Evolutionary conservation across 2,113 vertebrate genomes (phyloP), one percentile per base, ranked within the genome.

Genomic region (Hemicordylus capensis): DNA sequence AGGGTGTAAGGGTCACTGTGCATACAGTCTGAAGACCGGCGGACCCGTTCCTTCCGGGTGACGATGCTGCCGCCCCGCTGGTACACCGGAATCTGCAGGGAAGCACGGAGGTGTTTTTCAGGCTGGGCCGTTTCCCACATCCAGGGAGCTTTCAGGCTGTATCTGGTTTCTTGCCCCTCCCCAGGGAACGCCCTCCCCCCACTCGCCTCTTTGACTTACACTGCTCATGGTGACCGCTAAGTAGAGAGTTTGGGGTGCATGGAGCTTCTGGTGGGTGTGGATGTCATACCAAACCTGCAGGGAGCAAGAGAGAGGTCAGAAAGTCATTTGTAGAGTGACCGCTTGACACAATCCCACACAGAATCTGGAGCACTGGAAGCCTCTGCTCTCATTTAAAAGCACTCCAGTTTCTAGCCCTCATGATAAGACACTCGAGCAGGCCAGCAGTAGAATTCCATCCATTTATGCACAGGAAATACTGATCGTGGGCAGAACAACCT

Each of bases 51-150:
- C 94, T 98, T 98, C 69, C 97, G 96, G 51, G 97, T 95, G 85
- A 98, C 96, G 2, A 98, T 96, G 3, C 97, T 97, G 34, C 98
- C 98, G 1, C 98, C 98, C 0, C 97, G 97, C 87, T 98, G 98
- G 93, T 97, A 98, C 81, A 98, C 98, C 0, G 98, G 98, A 84
- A 98, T 96, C 98, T 98, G 90, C 48, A 11, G 54, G 83, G n/a
- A 24, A 31, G 44, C 11, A 22, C 39, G 28, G 48, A 44, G 64
- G 3, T 6, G 10, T 61, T 48, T n/a, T 39, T 28, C 64, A 3
- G 11, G 24, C 1, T 1, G 1, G 42, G 37, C 6, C 3, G 51
- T 22, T 19, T 73, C 22, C 44, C 70, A 42, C 37, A 26, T 22
- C 42, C 70, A 73, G 42, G 9, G 20, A n/a, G 22, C 34, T 69